Base-by-base conservation (phyloP, 2,797 vertebrate genomes). In the Mus spretus region DNA sequence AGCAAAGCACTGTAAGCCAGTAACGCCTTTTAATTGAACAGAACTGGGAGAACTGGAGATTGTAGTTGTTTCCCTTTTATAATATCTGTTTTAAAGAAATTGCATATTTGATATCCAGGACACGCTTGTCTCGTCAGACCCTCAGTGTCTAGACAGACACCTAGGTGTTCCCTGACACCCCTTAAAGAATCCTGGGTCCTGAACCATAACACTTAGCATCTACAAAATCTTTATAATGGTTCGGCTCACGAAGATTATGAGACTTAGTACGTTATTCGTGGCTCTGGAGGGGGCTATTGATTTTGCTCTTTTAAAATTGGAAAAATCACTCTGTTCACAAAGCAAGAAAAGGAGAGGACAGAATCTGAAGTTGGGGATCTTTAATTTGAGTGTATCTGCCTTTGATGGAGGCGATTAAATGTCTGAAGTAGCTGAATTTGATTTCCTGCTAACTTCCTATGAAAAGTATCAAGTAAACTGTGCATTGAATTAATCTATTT, bases 11-110 rank as follows among this genome's bases (percentile, higher is more conserved):
- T 78, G 90, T 75, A 61, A 90, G 85, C 26, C 37, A 91, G 47
- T n/a, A 53, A 75, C 83, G 79, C 26, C 2, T 85, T 88, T 96
- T n/a, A 75, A 44, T 89, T 84, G 47, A 89, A 91, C 24, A 40
- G 77, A 78, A 44, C 12, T 74, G 40, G 22, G 1, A 59, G 55
- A 72, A 95, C 10, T 28, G n/a, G 10, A 79, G 85, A 55, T 79
- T 44, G 85, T 40, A 67, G 34, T 80, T 63, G 47, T 63, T 84
- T 44, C 53, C 26, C 78, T 75, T 70, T 63, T 75, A 6, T 80
- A 91, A 94, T 8, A 55, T 92, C n/a, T 7, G 91, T 31, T 67
- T 86, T 15, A 24, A 72, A 85, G 40, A 72, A 93, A 84, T 55
- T 47, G 1, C 2, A 28, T 72, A 44, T 55, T 77, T 57, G 1